Evolutionary conservation across 2,113 vertebrate species (phyloP), one percentile per base, ranked within the genome.

Genomic region (Megalops atlanticus): DNA sequence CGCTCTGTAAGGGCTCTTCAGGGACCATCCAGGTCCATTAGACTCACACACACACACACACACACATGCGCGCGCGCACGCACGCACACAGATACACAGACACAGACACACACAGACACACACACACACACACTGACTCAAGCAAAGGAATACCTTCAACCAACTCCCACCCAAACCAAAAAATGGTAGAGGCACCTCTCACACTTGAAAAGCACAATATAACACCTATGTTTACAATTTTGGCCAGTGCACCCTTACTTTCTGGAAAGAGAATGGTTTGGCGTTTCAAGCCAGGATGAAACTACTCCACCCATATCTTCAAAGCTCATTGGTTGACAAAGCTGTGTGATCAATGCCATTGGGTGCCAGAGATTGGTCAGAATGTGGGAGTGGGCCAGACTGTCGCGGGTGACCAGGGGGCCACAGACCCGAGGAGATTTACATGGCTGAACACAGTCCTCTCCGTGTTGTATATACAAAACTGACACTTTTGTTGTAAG

Each of bases 1-100:
- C 91, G 87, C 90, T 89, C 86, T 78, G 81, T 86, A 89, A 94
- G 91, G 90, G 92, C 92, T 87, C 93, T 93, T 91, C 89, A 92
- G 90, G 89, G 91, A 93, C 89, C 89, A 89, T 88, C 86, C 89
- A 87, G 84, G 89, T 88, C 90, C 89, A 89, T 85, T 86, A 88
- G n/a, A n/a, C n/a, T n/a, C n/a, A n/a, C 89, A 89, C 2, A 89
- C 86, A 89, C 89, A 89, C 89, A 77, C 75, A 43, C 72, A 74
- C 40, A n/a, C 39, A 43, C 38, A 41, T 36, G 21, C 15, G 31
- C 70, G 10, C 24, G n/a, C 68, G 2, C 68, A 35, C 81, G 89
- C 87, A 88, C 89, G 89, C 89, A 88, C 82, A 82, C 16, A 52
- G 45, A 31, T 45, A 80, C 81, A 81, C 83, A 88, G 81, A 85